Evolutionary conservation across 2,113 vertebrate species (phyloP), one percentile per base, ranked within the genome.

Genomic region (Rhegmatorhina hoffmannsi): DNA sequence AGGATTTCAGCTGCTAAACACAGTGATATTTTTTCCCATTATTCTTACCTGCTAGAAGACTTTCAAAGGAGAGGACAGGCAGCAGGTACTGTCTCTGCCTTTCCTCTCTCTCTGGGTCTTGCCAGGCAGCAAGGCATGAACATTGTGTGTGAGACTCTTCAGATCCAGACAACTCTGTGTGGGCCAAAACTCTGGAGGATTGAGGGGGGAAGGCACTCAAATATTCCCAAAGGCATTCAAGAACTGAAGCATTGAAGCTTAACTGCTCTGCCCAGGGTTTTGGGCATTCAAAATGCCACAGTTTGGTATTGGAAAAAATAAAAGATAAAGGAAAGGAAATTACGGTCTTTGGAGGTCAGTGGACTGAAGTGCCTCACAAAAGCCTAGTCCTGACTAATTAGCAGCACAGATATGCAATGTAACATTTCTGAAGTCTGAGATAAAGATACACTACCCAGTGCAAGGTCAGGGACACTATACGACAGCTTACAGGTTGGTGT

Each of bases 11-110:
- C 4, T 23, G 25, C 24, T 58, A 46, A 49, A 79, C 5, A 19
- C 0, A 0, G 20, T 69, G 26, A 16, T 0, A 3, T 13, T 40
- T 76, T 87, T 87, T 73, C 28, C 29, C 4, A 0, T 66, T 77
- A 33, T 13, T 68, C 9, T 60, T 84, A 36, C 46, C 19, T 13
- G 2, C 11, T 33, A 33, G 6, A 12, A 83, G 43, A 72, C 7
- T 31, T 91, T 2, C 26, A 23, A 63, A 60, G 47, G 25, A 75
- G 6, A 0, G 2, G 28, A 11, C 8, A 49, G n/a, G 47, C 29
- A 74, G 26, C 18, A 19, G 33, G 38, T 16, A 26, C 31, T 19
- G 15, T 7, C 14, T 72, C 52, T 86, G 25, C 13, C 44, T 90
- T 84, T 63, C 26, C 14, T 55, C 16, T 66, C n/a, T 64, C 17